Conservation (phyloP, 1,140 invertebrate species). For the Diplogasteroides magnus region DNA sequence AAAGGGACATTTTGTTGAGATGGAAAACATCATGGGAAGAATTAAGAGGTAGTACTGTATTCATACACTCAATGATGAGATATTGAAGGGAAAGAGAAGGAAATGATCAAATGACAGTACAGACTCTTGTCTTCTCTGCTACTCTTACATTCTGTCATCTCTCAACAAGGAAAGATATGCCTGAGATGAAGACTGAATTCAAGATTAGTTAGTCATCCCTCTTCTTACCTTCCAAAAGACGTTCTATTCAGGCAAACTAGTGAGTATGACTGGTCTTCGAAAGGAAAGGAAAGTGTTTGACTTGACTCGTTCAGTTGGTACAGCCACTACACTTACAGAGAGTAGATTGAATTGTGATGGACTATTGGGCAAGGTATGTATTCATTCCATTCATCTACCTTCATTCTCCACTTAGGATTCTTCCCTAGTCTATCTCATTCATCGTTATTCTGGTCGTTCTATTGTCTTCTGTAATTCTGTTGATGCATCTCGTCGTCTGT, state of each 20-base stretch:
- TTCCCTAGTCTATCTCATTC: slow-evolving; percentile 85
- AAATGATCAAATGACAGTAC: slow-evolving; percentile 61
- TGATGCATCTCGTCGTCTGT: slow-evolving; percentile 77
- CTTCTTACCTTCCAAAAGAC: background rate
- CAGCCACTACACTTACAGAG: slow-evolving; percentile 75
- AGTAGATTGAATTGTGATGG: slow-evolving; percentile 66
- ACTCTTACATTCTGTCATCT: slow-evolving; percentile 78
- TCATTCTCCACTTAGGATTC: slow-evolving; percentile 64
- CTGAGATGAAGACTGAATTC: background rate
- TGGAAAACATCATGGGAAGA: slow-evolving; percentile 73
- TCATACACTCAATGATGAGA: background rate
- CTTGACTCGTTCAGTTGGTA: slow-evolving; percentile 70
- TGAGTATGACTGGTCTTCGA: slow-evolving; percentile 8
- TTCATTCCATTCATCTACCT: too few species aligned
- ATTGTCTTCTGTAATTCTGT: slow-evolving; percentile 97
- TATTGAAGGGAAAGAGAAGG: too few species aligned
- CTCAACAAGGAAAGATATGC: slow-evolving; percentile 64
- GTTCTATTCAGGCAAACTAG: background rate
- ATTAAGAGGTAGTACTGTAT: slow-evolving; percentile 66
- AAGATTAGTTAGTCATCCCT: background rate
- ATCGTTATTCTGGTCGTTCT: slow-evolving; percentile 76
- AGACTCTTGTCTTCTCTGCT: slow-evolving; percentile 95
- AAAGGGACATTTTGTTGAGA: slow-evolving; percentile 87
- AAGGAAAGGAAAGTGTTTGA: slow-evolving; percentile 85
- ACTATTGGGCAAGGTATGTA: slow-evolving; percentile 69